Evolutionary conservation across 2,113 vertebrate species (phyloP).

Genomic region (Barbus barbus): DNA sequence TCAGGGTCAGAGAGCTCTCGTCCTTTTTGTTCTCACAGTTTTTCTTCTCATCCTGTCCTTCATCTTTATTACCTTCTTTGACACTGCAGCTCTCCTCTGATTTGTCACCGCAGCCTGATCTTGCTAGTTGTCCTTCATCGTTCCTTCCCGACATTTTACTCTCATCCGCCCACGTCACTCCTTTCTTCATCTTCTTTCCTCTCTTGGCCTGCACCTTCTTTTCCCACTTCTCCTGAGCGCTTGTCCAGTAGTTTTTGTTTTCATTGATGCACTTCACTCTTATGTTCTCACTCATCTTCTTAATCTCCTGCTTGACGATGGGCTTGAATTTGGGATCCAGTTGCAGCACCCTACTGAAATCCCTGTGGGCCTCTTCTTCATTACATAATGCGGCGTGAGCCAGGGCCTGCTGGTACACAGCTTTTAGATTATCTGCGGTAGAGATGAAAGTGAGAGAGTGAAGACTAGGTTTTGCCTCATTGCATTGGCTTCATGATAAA

Average conservation of each 20-base stretch:
- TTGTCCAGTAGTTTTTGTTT: slow-evolving; percentile 78
- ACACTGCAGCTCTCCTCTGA: slow-evolving; percentile 27
- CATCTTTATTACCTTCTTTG: slow-evolving; percentile 47
- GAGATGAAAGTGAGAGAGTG: slow-evolving; percentile 37
- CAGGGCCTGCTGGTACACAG: slow-evolving; percentile 79
- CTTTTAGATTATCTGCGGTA: slow-evolving; percentile 79
- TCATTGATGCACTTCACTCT: slow-evolving; percentile 69
- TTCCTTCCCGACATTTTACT: not conserved
- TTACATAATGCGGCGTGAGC: slow-evolving; percentile 80
- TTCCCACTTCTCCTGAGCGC: slow-evolving; percentile 66
- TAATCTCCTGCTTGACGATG: slow-evolving; percentile 75
- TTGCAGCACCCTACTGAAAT: slow-evolving; percentile 72
- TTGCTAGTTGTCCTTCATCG: not conserved
- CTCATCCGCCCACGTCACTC: slow-evolving; percentile 46
- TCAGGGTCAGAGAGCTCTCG: slow-evolving; percentile 8
- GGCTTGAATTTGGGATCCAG: slow-evolving; percentile 76
- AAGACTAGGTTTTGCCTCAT: slow-evolving; percentile 52
- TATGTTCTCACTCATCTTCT: slow-evolving; percentile 73
- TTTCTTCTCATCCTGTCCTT: slow-evolving; percentile 40
- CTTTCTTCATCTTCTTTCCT: slow-evolving; percentile 41
- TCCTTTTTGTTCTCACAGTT: slow-evolving; percentile 48
- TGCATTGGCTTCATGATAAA: slow-evolving; percentile 62
- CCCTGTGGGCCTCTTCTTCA: slow-evolving; percentile 69
- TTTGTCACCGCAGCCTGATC: slow-evolving; percentile 31
- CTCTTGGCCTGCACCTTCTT: slow-evolving; percentile 49